Evolutionary conservation across 2,888 invertebrate species (phyloP).

Genomic region (Nineta flava): DNA sequence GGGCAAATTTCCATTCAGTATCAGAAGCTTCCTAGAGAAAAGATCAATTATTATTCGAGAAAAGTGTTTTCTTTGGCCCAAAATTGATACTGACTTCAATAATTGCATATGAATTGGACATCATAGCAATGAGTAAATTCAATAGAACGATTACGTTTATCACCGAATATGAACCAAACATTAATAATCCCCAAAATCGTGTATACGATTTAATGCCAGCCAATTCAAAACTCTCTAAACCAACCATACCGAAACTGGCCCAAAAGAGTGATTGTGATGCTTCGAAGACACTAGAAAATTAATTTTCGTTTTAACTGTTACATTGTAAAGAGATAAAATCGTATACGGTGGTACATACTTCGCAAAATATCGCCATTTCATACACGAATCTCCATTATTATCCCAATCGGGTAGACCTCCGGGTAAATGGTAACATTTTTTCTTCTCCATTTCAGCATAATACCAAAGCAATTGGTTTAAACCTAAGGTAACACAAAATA

Average conservation of each 20-base stretch:
- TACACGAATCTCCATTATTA: slow-evolving; percentile 57
- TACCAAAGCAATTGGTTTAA: slow-evolving; percentile 89
- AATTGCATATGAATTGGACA: slow-evolving; percentile 90
- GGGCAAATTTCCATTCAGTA: slow-evolving; percentile 92
- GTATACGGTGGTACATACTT: slow-evolving; percentile 34
- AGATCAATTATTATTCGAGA: slow-evolving; percentile 1
- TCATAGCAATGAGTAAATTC: slow-evolving; percentile 94
- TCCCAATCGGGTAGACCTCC: slow-evolving; percentile 63
- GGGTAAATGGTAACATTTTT: slow-evolving; percentile 59
- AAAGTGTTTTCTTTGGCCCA: background rate
- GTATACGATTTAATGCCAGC: slow-evolving; percentile 79
- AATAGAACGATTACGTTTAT: slow-evolving; percentile 88
- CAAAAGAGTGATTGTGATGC: slow-evolving; percentile 90
- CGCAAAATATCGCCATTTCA: slow-evolving; percentile 74
- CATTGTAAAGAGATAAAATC: background rate
- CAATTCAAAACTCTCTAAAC: slow-evolving; percentile 74
- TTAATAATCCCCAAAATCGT: slow-evolving; percentile 85
- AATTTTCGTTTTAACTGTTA: background rate
- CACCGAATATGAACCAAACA: slow-evolving; percentile 91
- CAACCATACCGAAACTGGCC: slow-evolving; percentile 90
- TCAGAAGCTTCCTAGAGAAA: slow-evolving; percentile 70
- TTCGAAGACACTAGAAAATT: slow-evolving; percentile 63
- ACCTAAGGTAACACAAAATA: too few relatives aligned
- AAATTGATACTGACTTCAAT: slow-evolving; percentile 57
- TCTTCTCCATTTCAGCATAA: slow-evolving; percentile 70